Evolutionary conservation across 2,888 invertebrate species (phyloP).

Genomic region (Harpagoxenus sublaevis): DNA sequence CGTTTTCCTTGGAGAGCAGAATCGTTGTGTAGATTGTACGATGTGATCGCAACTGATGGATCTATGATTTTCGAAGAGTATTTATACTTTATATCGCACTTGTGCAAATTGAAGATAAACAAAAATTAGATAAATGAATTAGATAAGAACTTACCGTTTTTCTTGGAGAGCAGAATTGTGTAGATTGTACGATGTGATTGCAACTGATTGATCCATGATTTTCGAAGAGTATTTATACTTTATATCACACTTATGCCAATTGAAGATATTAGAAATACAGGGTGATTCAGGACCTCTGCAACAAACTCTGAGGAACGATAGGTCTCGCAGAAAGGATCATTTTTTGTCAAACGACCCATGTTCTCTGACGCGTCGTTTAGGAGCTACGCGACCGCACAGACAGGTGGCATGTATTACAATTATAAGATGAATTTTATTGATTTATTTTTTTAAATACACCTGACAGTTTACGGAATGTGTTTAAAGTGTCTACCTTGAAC

Average conservation of each 20-base stretch:
- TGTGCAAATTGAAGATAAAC: background rate
- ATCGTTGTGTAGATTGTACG: background rate
- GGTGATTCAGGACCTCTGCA: too few species aligned
- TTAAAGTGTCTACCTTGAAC: too few species aligned
- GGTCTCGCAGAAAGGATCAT: too few species aligned
- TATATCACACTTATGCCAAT: constrained; percentile 4
- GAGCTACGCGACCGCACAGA: too few species aligned
- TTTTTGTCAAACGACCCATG: too few species aligned
- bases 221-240: background rate
- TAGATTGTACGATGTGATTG: background rate
- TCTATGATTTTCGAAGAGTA: background rate
- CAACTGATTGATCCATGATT: background rate
- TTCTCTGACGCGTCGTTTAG: too few species aligned
- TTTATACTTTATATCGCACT: constrained; percentile 16
- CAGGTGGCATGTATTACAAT: too few species aligned
- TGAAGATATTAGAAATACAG: background rate
- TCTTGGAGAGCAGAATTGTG: background rate
- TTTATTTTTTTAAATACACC: too few species aligned
- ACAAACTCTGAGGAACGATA: too few species aligned
- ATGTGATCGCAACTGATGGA: background rate
- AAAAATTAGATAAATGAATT: background rate
- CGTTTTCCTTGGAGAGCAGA: background rate
- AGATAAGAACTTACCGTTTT: background rate
- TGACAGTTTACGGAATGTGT: too few species aligned
- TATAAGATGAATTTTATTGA: too few species aligned